These are phyloP conservation scores for Pyrochroa serraticornis DNA, from an alignment of 2,888 invertebrate genomes.

Conservation along the genomic window DNA sequence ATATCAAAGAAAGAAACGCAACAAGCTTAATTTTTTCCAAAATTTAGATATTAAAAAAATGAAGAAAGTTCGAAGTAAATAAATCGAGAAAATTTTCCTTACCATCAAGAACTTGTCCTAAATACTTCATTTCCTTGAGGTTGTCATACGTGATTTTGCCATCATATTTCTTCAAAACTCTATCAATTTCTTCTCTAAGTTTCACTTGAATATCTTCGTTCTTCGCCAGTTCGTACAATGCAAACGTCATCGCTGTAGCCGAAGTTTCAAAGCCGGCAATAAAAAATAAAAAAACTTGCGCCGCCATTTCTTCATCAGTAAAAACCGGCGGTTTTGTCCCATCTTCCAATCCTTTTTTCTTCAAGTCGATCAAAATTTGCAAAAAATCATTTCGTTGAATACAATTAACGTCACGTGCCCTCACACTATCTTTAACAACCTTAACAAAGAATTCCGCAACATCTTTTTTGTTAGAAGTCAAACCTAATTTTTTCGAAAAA, in stretches of 20 bases:
- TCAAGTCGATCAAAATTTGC: conserved; percentile 41
- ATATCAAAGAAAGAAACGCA: no score
- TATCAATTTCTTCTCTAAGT: conserved; percentile 54
- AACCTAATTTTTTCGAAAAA: conserved; percentile 27
- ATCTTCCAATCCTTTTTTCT: conserved; percentile 22
- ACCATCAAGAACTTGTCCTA: conserved; percentile 51
- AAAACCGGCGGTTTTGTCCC: conserved; percentile 20
- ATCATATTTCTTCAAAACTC: conserved; percentile 45
- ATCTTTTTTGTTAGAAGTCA: conserved; percentile 29
- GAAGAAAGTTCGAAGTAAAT: no score
- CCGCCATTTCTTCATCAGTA: conserved; percentile 47
- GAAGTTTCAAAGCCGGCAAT: conserved; percentile 69
- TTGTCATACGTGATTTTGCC: conserved; percentile 56
- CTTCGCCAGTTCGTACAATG: conserved; percentile 61
- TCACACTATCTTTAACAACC: conserved; percentile 42
- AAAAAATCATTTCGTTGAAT: conserved; percentile 41
- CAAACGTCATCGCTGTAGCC: conserved; percentile 63
- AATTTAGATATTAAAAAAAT: no score
- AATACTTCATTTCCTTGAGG: conserved; percentile 57
- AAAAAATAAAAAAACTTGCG: conserved; percentile 65
- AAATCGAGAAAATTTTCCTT: no score
- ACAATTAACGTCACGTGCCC: conserved; percentile 40
- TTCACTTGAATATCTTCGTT: conserved; percentile 36
- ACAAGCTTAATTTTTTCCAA: no score
- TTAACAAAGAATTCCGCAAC: conserved; percentile 41